Base-by-base conservation (phyloP, 2,113 vertebrate genomes). In the Recurvirostra avosetta region DNA sequence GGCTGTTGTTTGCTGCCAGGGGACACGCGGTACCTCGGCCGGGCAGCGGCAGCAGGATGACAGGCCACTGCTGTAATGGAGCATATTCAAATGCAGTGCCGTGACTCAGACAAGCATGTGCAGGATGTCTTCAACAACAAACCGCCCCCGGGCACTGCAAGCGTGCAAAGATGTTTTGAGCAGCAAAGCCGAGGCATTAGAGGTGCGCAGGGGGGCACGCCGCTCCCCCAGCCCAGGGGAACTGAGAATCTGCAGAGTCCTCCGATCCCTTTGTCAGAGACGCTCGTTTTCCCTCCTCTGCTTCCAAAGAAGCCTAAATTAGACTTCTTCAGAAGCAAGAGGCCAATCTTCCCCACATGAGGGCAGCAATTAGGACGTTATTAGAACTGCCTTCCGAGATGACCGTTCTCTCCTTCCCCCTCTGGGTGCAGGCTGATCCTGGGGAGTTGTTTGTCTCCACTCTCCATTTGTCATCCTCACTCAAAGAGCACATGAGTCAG, bases 401-500 rank as follows among this genome's bases (percentile, higher is more conserved):
- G 81, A n/a, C 81, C 62, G 12, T 15, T 15, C 81, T 19, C 80
- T 70, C 53, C 73, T 70, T n/a, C 25, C 50, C 47, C 41, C 86
- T 13, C 41, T 29, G 16, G 7, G 16, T 6, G 45, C 78, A 36
- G 10, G 15, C 59, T n/a, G 67, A 29, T 27, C 83, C 83, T 4
- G 3, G 7, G 73, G 79, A 88, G 79, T n/a, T 93, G 95, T 92
- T 88, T 94, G 88, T 86, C 90, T 92, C 70, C 40, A 2, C 76
- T 92, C 86, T 59, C 79, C 83, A 38, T 94, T 91, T 96, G 94
- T 88, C 94, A 94, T 82, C 88, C 81, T 77, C 36, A 6, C 79
- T 86, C 75, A 72, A 67, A 95, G 88, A 94, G 82, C 89, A 76
- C 77, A 92, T 86, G 92, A 97, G 92, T 96, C 92, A 96, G 88